phyloP scores from a whole-genome alignment of 53 echinoderm and acorn worm species.

The Apostichopus leukothele region DNA sequence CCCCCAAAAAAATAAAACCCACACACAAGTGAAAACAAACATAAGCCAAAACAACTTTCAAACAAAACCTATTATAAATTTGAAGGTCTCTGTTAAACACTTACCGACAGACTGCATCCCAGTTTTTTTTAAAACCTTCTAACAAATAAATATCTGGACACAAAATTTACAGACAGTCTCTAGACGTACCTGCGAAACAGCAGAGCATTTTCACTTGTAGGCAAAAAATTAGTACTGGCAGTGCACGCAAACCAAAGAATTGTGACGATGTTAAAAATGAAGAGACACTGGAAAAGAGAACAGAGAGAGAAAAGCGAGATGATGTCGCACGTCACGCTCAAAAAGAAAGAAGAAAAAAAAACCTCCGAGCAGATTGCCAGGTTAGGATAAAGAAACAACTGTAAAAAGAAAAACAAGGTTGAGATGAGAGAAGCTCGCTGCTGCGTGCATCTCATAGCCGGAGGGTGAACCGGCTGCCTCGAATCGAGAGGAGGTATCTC shows the following conservation, averaged over 20 bases:
- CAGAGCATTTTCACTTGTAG: conserved; percentile 7
- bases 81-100: neutral
- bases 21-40: neutral
- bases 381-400: neutral
- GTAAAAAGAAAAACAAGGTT: conserved; percentile 19
- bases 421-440: neutral
- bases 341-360: neutral
- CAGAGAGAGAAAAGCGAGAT: neutral
- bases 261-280: neutral
- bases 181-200: conserved; percentile 16
- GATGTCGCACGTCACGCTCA: neutral
- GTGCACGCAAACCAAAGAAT: neutral
- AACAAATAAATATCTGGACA: neutral
- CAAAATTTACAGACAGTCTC: neutral
- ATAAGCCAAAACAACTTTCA: neutral
- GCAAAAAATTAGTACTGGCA: neutral
- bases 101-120: conserved; percentile 23
- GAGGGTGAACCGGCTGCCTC: neutral
- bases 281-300: neutral
- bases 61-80: neutral
- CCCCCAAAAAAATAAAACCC: neutral
- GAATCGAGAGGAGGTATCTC: neutral
- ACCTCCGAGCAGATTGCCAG: neutral
- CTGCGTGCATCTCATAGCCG: neutral
- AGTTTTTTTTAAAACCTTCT: neutral